These are phyloP conservation scores for Mola mola DNA, from an alignment of 2,113 vertebrate genomes.

Conservation along the genomic window DNA sequence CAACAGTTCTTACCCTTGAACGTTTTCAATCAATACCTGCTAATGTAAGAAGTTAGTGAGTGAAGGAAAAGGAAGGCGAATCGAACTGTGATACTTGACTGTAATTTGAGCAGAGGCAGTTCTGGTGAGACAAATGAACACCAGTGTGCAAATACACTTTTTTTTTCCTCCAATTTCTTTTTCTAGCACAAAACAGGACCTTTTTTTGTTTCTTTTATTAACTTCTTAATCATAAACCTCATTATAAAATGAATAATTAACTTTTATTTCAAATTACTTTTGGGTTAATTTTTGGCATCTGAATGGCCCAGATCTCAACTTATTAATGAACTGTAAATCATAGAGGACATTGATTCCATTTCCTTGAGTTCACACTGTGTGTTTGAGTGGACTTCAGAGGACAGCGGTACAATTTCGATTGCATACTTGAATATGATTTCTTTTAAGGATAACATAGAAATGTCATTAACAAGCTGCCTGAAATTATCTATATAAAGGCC, in stretches of 20 bases:
- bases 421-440: not conserved
- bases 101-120: slow-evolving; percentile 11
- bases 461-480: not conserved
- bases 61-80: slow-evolving; percentile 2
- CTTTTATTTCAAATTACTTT: slow-evolving; percentile 76
- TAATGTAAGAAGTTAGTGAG: not conserved
- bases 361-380: too few relatives aligned
- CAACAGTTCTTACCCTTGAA: slow-evolving; percentile 6
- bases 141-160: slow-evolving; percentile 4
- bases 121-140: slow-evolving; percentile 3
- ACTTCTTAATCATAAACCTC: slow-evolving; percentile 81
- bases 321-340: slow-evolving; percentile 75
- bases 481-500: too few relatives aligned
- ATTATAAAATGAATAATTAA: slow-evolving; percentile 82
- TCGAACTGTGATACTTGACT: slow-evolving; percentile 13
- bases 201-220: slow-evolving; percentile 77
- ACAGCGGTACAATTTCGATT: not conserved
- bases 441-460: not conserved
- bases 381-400: slow-evolving; percentile 14
- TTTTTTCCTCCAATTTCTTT: slow-evolving; percentile 40
- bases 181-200: slow-evolving; percentile 38
- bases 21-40: not conserved
- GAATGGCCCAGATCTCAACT: slow-evolving; percentile 74
- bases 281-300: slow-evolving; percentile 71
- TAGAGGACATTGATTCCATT: slow-evolving; percentile 67